A percentile compares a stretch with the other conserved stretches of the same genome.
These are phyloP conservation scores for Oncorhynchus kisutch DNA, from an alignment of 2,113 vertebrate genomes.

Conservation along the genomic window DNA sequence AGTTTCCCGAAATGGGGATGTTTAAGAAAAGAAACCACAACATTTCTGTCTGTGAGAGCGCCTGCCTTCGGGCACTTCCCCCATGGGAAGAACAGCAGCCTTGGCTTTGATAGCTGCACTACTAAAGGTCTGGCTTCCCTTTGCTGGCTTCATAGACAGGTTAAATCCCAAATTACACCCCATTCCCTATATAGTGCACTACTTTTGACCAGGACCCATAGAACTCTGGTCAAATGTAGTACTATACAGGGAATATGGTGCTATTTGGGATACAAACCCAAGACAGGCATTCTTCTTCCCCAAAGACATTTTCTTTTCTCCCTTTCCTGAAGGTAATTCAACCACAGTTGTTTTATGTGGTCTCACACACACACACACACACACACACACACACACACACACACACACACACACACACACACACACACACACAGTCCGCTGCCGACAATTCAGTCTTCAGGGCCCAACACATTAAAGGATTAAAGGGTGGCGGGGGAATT, in stretches of 20 bases:
- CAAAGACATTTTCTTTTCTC: background rate
- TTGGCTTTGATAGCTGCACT: constrained; percentile 46
- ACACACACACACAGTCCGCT: background rate
- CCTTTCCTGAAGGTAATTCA: background rate
- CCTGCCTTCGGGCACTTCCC: constrained; percentile 45
- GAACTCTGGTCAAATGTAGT: too few relatives aligned
- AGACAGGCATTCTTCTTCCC: constrained; percentile 10
- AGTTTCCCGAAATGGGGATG: constrained; percentile 53
- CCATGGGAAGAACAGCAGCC: constrained; percentile 46
- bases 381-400: background rate
- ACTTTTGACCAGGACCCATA: too few relatives aligned
- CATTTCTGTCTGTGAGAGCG: constrained; percentile 40
- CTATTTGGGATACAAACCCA: background rate
- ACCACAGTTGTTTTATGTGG: constrained; percentile 46
- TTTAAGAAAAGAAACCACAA: constrained; percentile 59
- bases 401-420: too few relatives aligned
- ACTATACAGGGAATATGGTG: constrained; percentile 11
- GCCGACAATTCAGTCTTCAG: too few relatives aligned
- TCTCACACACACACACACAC: constrained; percentile 28
- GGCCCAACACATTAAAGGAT: background rate
- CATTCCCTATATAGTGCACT: background rate
- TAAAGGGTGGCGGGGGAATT: constrained; percentile 42
- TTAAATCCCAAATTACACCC: background rate
- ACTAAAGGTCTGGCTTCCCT: constrained; percentile 40
- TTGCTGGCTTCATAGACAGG: constrained; percentile 8